A percentile compares a stretch with the other conserved stretches of the same genome.
phyloP scores from a whole-genome alignment of 2,113 vertebrate species.

The Morone saxatilis region DNA sequence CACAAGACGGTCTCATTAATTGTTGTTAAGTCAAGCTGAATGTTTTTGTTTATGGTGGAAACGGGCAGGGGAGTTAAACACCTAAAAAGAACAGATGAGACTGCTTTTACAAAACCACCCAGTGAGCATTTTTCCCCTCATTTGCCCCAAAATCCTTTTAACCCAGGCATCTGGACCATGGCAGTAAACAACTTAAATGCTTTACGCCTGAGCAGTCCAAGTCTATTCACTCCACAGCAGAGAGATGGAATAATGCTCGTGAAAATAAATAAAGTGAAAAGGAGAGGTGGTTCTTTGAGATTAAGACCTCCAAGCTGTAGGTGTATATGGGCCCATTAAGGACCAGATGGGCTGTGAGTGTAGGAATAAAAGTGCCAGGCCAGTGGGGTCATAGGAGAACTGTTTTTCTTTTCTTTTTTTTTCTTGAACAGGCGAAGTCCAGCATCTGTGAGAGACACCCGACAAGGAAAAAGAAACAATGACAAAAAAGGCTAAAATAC shows the following conservation, averaged over 20 bases:
- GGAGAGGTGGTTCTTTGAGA: background rate
- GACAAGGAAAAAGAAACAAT: background rate
- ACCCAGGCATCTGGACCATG: slow-evolving; percentile 31
- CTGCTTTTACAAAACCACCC: slow-evolving; percentile 43
- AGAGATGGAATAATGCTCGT: slow-evolving; percentile 13
- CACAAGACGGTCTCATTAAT: slow-evolving; percentile 6
- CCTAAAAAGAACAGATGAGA: slow-evolving; percentile 33
- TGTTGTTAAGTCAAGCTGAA: slow-evolving; percentile 16
- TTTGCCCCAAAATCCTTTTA: slow-evolving; percentile 62
- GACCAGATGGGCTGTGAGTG: background rate
- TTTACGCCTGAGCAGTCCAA: slow-evolving; percentile 36
- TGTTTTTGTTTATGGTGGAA: slow-evolving; percentile 12
- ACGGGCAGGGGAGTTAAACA: slow-evolving; percentile 19
- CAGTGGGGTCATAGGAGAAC: background rate
- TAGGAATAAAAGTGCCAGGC: background rate
- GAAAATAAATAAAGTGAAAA: slow-evolving; percentile 38
- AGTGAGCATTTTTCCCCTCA: slow-evolving; percentile 47
- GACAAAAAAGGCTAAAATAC: background rate
- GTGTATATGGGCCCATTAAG: slow-evolving; percentile 5
- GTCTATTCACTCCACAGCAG: slow-evolving; percentile 14
- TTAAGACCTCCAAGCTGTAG: background rate
- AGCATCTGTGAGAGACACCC: too few species aligned
- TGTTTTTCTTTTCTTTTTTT: too few species aligned
- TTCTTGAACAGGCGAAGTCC: too few species aligned
- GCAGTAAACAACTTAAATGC: slow-evolving; percentile 58